Conservation (phyloP, 2,888 invertebrate species). For the Pollenia labialis region DNA sequence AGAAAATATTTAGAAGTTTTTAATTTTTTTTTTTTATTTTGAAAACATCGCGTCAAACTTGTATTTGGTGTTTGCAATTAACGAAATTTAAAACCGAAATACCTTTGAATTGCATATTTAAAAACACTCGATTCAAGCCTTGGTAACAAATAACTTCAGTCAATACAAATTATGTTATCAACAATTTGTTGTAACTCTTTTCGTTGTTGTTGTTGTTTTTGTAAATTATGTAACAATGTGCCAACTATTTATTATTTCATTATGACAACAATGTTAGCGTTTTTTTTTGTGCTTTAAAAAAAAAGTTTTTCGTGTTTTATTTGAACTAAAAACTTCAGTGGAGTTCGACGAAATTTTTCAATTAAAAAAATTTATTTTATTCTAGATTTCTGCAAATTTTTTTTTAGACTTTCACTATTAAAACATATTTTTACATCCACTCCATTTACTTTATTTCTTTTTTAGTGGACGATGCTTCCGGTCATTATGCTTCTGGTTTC, state of each 20-base stretch:
- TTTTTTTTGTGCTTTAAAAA: not conserved
- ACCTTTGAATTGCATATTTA: slow-evolving; percentile 34
- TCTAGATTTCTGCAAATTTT: too few relatives aligned
- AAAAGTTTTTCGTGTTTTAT: not conserved
- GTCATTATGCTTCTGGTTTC: slow-evolving; percentile 91
- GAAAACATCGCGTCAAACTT: not conserved
- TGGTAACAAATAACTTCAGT: slow-evolving; percentile 25
- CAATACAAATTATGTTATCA: slow-evolving; percentile 46
- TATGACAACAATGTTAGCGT: slow-evolving; percentile 29
- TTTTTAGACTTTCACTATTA: not conserved
- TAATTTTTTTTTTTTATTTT: not conserved
- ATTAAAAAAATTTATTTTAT: too few relatives aligned
- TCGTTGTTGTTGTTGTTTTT: slow-evolving; percentile 19
- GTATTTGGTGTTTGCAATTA: not conserved
- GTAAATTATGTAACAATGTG: slow-evolving; percentile 63
- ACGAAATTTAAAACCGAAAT: slow-evolving; percentile 48
- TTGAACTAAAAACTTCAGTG: slow-evolving; percentile 1
- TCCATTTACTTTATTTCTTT: slow-evolving; percentile 58
- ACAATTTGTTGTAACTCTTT: slow-evolving; percentile 40
- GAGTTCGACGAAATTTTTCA: too few relatives aligned
- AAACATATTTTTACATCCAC: not conserved
- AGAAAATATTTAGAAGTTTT: too few relatives aligned
- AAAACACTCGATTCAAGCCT: slow-evolving; percentile 48
- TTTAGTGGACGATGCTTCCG: slow-evolving; percentile 89
- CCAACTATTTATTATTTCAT: slow-evolving; percentile 58